Conservation (phyloP, 2,113 vertebrate genomes). For the Gnathonemus echidnorhynchus region DNA sequence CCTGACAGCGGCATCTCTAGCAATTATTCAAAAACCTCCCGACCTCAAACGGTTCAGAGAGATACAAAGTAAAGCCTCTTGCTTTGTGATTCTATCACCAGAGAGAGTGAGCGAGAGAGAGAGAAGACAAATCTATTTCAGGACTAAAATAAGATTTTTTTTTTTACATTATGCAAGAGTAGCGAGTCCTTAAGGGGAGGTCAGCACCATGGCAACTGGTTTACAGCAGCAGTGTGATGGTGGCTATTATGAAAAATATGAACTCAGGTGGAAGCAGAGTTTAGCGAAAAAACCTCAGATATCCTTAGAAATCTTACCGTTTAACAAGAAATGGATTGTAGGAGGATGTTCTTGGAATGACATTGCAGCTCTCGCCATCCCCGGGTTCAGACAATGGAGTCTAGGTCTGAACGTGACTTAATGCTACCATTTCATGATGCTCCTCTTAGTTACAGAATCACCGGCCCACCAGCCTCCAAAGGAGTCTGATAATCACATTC, state of each 20-base stretch:
- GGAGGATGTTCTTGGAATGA: background rate
- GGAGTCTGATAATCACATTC: background rate
- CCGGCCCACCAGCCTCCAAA: background rate
- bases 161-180: background rate
- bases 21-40: background rate
- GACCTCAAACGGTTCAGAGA: background rate
- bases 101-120: background rate
- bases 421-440: background rate
- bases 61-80: background rate
- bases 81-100: background rate
- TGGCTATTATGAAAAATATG: background rate
- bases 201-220: conserved; percentile 52
- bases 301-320: conserved; percentile 5
- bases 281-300: conserved; percentile 1
- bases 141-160: conserved; percentile 2
- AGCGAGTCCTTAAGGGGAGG: conserved; percentile 23
- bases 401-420: background rate
- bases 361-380: background rate
- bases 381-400: background rate
- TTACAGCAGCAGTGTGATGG: conserved; percentile 40
- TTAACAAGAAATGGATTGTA: background rate
- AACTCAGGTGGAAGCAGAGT: background rate
- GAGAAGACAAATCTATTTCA: background rate
- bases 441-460: background rate
- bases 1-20: background rate